These are phyloP conservation scores for Xanthorhoe spadicearia DNA, from an alignment of 2,888 invertebrate genomes.

Conservation along the genomic window DNA sequence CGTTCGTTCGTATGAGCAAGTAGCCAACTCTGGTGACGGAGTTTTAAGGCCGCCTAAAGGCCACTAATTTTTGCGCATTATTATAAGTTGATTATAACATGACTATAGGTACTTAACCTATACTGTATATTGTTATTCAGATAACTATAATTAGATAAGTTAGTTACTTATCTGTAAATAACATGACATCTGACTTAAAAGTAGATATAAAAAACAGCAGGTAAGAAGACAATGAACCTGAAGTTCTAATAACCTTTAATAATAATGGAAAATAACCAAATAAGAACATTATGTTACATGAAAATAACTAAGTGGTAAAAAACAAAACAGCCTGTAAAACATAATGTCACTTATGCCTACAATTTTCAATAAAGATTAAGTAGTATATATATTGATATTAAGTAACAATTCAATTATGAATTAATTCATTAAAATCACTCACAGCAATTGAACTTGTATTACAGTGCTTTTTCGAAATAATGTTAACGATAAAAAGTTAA, in stretches of 20 bases:
- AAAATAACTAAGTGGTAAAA: neutral
- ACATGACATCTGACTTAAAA: neutral
- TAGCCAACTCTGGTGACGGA: too few relatives aligned
- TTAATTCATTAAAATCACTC: neutral
- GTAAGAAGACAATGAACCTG: conserved; percentile 21
- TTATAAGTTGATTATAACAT: neutral
- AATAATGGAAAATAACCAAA: conserved; percentile 42
- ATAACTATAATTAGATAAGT: too few relatives aligned
- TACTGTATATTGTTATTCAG: too few relatives aligned
- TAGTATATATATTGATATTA: neutral
- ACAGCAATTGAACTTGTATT: neutral
- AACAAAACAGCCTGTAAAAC: neutral
- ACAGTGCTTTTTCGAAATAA: neutral
- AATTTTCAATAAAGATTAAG: neutral
- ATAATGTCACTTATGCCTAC: neutral
- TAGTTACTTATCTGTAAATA: neutral
- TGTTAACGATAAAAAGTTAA: too few relatives aligned
- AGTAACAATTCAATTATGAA: neutral
- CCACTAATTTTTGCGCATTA: neutral
- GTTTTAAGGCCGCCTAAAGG: too few relatives aligned
- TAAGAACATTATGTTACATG: conserved; percentile 42
- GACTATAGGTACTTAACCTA: too few relatives aligned
- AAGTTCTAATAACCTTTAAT: conserved; percentile 28
- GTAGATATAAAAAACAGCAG: conserved; percentile 9
- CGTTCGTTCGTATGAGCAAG: too few relatives aligned